Percentiles rank a stretch among this genome's conserved stretches.
Conservation (phyloP, 2,888 invertebrate species). For the Luffia ferchaultella region DNA sequence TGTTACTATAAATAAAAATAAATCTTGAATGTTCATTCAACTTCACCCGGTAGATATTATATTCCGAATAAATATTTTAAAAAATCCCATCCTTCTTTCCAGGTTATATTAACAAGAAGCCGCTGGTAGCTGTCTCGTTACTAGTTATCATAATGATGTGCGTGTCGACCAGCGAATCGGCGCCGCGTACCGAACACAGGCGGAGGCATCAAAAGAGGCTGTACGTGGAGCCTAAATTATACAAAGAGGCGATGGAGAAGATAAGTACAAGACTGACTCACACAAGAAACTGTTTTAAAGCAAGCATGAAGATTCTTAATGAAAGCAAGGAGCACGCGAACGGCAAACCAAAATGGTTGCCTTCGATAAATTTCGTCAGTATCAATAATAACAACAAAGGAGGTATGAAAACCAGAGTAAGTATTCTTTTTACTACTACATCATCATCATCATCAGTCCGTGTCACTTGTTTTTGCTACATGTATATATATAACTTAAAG, state of each 20-base stretch:
- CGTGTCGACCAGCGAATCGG: slow-evolving; percentile 41
- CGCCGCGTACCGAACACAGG: slow-evolving; percentile 31
- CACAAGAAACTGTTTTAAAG: slow-evolving; percentile 39
- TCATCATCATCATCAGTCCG: background rate
- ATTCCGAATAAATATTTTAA: background rate
- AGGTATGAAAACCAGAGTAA: slow-evolving; percentile 15
- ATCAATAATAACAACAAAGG: slow-evolving; percentile 40
- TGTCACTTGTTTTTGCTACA: no score
- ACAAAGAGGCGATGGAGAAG: slow-evolving; percentile 38
- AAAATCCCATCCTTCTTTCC: slow-evolving; percentile 30
- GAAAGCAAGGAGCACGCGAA: slow-evolving; percentile 41
- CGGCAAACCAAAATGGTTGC: slow-evolving; percentile 49
- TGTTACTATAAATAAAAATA: no score
- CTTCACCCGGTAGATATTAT: background rate
- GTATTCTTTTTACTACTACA: background rate
- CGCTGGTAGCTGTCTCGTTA: slow-evolving; percentile 56
- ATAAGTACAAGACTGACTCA: slow-evolving; percentile 44
- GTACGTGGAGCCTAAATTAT: slow-evolving; percentile 21
- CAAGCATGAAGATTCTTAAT: slow-evolving; percentile 31
- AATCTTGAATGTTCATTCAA: no score
- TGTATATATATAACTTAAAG: no score
- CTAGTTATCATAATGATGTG: slow-evolving; percentile 50
- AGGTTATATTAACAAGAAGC: slow-evolving; percentile 59
- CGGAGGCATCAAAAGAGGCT: slow-evolving; percentile 30
- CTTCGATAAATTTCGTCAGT: slow-evolving; percentile 48